phyloP scores from a whole-genome alignment of 2,797 vertebrate genomes.

The Gymnocypris eckloni region DNA sequence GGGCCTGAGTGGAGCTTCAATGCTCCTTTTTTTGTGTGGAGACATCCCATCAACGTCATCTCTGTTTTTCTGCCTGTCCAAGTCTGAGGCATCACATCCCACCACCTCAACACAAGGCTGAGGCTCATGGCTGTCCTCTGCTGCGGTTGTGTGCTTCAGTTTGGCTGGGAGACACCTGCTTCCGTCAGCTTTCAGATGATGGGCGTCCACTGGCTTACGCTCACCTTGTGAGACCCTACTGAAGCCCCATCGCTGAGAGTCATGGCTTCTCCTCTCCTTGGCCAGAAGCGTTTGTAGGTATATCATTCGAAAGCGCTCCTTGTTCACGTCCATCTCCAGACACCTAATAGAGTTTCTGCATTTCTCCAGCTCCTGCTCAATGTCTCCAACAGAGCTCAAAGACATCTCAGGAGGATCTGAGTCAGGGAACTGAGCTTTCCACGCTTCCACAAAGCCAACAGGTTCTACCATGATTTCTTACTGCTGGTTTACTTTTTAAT shows the following conservation, averaged over 20 bases:
- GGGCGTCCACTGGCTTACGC: slow-evolving; percentile 66
- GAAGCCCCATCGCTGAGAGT: slow-evolving; percentile 97
- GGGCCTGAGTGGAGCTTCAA: slow-evolving; percentile 73
- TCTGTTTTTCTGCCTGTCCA: slow-evolving; percentile 71
- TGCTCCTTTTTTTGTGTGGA: slow-evolving; percentile 82
- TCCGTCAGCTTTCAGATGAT: slow-evolving; percentile 75
- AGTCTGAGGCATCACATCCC: slow-evolving; percentile 67
- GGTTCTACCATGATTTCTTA: slow-evolving; percentile 91
- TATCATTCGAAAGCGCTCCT: slow-evolving; percentile 99
- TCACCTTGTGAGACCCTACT: slow-evolving; percentile 82
- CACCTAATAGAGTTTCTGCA: slow-evolving; percentile 93
- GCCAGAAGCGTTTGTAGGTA: slow-evolving; percentile 98
- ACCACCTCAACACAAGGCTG: slow-evolving; percentile 72
- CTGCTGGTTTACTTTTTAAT: not conserved
- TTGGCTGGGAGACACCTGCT: slow-evolving; percentile 79
- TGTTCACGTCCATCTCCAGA: slow-evolving; percentile 97
- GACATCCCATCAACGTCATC: slow-evolving; percentile 82
- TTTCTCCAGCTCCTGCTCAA: slow-evolving; percentile 95
- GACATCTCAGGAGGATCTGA: slow-evolving; percentile 98
- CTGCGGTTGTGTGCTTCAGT: slow-evolving; percentile 81
- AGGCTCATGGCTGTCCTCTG: slow-evolving; percentile 80
- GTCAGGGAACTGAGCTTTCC: slow-evolving; percentile 97
- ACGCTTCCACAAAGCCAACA: slow-evolving; percentile 96
- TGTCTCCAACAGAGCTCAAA: slow-evolving; percentile 90
- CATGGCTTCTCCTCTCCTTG: slow-evolving; percentile 96